Base-by-base conservation (phyloP, 2,113 vertebrate species). In the Dunckerocampus dactyliophorus region DNA sequence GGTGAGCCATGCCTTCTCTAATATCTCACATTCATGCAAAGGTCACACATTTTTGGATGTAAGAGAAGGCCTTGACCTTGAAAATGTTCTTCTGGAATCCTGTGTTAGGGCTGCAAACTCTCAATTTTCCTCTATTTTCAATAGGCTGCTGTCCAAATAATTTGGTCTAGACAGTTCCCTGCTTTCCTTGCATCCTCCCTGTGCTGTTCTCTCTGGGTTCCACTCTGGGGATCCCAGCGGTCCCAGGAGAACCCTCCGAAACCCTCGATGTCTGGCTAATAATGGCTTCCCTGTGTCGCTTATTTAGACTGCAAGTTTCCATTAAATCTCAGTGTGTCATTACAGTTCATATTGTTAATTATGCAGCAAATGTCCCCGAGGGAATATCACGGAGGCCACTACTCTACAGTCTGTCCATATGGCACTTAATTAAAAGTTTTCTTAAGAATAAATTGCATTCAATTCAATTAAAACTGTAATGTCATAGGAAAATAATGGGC, bases 401-500 rank as follows among this genome's bases (percentile, higher is more conserved):
- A 88, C 88, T 88, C 83, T 72, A 85, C 90, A 87, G 86, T 90
- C 87, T 89, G 87, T 90, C 89, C 89, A 89, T 90, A 90, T 91
- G 89, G 89, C 84, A 89, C 89, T 91, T 91, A 89, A 92, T 92
- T 92, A 92, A 92, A 92, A 92, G 87, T 91, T 92, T 92, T 90
- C 88, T 90, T 90, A 87, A 88, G 88, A 91, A 91, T 90, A 92
- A 89, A 92, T 91, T 90, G 88, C 87, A 89, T 91, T 91, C 88
- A 89, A 90, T 92, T 92, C 87, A 91, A 91, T 91, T 91, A 91
- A 91, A 91, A 90, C 82, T 89, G 86, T 91, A 91, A 91, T 90
- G 89, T 89, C 87, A 91, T 84, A 83, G 84, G 82, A 86, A 88
- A 92, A 91, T 91, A 91, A 91, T 91, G 84, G 89, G 85, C 87